phyloP scores from a whole-genome alignment of 2,113 vertebrate genomes.

The Tragelaphus scriptus region DNA sequence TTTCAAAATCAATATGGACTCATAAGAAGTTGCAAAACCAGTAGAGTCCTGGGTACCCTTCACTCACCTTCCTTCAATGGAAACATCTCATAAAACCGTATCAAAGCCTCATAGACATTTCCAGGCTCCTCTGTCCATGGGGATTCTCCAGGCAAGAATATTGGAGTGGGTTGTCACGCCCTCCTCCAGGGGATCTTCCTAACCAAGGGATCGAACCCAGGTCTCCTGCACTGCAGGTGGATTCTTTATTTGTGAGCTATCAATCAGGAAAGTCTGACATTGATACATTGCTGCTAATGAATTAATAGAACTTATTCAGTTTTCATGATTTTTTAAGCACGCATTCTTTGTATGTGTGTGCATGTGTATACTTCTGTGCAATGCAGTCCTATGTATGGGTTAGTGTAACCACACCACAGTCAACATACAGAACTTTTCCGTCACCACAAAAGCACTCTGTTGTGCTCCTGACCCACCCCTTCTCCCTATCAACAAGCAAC shows the following conservation, averaged over 20 bases:
- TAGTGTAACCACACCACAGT: neutral
- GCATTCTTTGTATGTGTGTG: neutral
- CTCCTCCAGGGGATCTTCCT: neutral
- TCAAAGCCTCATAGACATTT: neutral
- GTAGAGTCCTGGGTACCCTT: neutral
- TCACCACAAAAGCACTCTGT: neutral
- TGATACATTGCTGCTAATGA: neutral
- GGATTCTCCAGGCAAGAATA: neutral
- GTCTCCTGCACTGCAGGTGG: neutral
- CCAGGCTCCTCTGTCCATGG: neutral
- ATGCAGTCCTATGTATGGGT: neutral
- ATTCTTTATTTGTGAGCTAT: neutral
- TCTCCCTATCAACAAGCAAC: neutral
- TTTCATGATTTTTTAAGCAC: neutral
- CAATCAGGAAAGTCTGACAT: neutral
- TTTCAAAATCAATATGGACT: neutral
- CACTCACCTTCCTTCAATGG: neutral
- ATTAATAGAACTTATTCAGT: neutral
- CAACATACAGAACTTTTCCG: neutral
- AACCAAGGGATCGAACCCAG: neutral
- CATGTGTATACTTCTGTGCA: neutral
- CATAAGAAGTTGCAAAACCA: neutral
- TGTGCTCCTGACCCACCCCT: fast-evolving
- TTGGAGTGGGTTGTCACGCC: neutral
- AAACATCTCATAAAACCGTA: neutral